Base-by-base conservation (phyloP, 2,797 vertebrate species). In the Clarias platycephalus region DNA sequence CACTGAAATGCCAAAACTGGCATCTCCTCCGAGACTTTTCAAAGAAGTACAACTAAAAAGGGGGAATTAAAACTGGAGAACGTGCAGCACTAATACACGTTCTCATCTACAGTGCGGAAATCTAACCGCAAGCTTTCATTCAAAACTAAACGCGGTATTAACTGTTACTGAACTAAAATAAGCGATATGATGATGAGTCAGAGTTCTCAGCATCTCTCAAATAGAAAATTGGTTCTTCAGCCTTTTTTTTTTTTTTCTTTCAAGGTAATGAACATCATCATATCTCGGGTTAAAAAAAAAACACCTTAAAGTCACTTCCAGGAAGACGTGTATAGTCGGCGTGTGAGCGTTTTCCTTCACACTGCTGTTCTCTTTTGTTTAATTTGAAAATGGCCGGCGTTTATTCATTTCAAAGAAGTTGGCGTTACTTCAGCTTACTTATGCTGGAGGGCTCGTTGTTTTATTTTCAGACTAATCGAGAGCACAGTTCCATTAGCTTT, bases 141-240 rank as follows among this genome's bases (percentile, higher is more conserved):
- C 24, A 22, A 57, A 76, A 12, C 26, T 63, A 78, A 40, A 63
- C 1, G 1, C 8, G n/a, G 20, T 58, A 31, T 68, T 44, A 40
- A 72, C 10, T 12, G 44, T 44, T 49, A 55, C 85, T 58, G 49
- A 74, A 60, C 66, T 53, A 55, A 86, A 55, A 44, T 26, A 31
- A 80, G 31, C 28, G n/a, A 22, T 57, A 62, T 49, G 68, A 49
- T 67, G 40, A 55, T 1, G 49, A 74, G 49, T 55, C 22, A 1
- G 16, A 58, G 57, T 76, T 76, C 26, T 55, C 4, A 75, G n/a
- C n/a, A 1, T n/a, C 24, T 26, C 13, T 28, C 49, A 55, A 55
- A 74, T 74, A 24, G 22, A 57, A 16, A 37, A 24, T 15, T 24
- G 40, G 53, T 37, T 9, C 18, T 57, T 57, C 26, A n/a, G 22